These are phyloP conservation scores for Polydrusus pterygomalis DNA, from an alignment of 2,888 invertebrate species.

Conservation along the genomic window DNA sequence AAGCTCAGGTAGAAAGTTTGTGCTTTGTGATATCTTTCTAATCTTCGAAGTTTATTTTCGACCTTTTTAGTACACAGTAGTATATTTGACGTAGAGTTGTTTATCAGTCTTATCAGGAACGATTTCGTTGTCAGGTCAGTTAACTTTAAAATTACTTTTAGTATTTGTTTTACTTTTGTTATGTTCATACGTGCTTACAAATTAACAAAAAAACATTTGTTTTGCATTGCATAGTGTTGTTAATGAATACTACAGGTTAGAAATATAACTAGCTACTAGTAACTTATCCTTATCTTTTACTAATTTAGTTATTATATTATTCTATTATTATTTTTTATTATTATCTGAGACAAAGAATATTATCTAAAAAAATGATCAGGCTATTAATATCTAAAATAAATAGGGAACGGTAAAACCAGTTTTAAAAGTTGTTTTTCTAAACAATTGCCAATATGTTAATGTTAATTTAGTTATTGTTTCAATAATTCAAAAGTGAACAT, in stretches of 20 bases:
- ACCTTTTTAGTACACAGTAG: slow-evolving; percentile 27
- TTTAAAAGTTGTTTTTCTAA: too few species aligned
- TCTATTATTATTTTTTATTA: too few species aligned
- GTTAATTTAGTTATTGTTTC: too few species aligned
- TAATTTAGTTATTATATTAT: not conserved
- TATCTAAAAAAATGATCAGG: too few species aligned
- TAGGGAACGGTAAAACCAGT: too few species aligned
- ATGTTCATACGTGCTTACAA: slow-evolving; percentile 32
- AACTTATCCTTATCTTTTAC: not conserved
- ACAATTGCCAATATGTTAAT: too few species aligned
- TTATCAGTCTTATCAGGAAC: slow-evolving; percentile 50
- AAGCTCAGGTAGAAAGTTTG: slow-evolving; percentile 40
- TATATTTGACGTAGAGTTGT: slow-evolving; percentile 34
- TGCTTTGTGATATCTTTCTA: slow-evolving; percentile 14
- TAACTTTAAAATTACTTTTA: slow-evolving; percentile 51
- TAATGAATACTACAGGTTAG: not conserved
- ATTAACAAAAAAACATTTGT: not conserved
- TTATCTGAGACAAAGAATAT: too few species aligned
- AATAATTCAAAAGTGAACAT: too few species aligned
- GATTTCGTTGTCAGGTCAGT: slow-evolving; percentile 41
- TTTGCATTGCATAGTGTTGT: slow-evolving; percentile 5
- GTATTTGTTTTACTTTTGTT: slow-evolving; percentile 51
- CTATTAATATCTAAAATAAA: too few species aligned
- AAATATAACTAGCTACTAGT: not conserved
- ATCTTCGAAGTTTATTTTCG: slow-evolving; percentile 48